Conservation (phyloP, 2,797 vertebrate genomes). For the Mus spretus region DNA sequence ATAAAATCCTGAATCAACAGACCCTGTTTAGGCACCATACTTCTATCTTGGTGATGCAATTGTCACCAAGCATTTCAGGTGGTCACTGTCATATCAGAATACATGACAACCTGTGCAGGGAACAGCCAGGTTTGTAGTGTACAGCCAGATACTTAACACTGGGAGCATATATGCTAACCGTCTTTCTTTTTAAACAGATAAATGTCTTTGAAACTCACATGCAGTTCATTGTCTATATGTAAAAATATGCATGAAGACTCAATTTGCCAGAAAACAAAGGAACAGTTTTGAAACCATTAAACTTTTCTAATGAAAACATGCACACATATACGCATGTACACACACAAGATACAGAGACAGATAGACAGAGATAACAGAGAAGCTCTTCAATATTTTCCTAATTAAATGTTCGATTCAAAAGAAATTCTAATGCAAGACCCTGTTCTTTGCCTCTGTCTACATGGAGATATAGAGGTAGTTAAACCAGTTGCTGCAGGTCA, state of each 20-base stretch:
- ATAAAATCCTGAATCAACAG: neutral
- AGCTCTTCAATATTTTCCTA: neutral
- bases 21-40: neutral
- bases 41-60: neutral
- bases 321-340: neutral
- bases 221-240: neutral
- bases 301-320: neutral
- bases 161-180: neutral
- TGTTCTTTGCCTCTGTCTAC: neutral
- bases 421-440: neutral
- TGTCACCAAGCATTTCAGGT: neutral
- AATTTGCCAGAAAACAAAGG: neutral
- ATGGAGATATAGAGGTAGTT: neutral
- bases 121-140: neutral
- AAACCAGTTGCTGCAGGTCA: neutral
- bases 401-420: slow-evolving; percentile 4
- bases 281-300: neutral
- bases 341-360: no score
- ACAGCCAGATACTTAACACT: neutral
- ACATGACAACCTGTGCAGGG: neutral
- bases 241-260: slow-evolving; percentile 6
- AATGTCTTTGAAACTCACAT: neutral
- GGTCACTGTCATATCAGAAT: no score
- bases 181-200: neutral
- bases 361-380: neutral